These are phyloP conservation scores for Athalia cordata DNA, from an alignment of 2,888 invertebrate species.

Conservation along the genomic window DNA sequence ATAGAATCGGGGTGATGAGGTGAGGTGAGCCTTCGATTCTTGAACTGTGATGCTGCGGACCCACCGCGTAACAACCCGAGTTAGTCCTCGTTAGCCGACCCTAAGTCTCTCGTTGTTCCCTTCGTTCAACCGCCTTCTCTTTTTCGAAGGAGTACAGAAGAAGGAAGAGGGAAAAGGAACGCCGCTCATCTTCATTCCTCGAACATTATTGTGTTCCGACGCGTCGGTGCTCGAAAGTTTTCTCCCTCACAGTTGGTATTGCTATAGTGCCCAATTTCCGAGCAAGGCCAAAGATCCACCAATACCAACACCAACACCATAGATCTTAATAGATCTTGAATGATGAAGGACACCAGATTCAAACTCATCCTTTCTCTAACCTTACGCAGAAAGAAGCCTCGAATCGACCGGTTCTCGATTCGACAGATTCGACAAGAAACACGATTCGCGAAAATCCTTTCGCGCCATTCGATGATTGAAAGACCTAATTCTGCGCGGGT, in stretches of 20 bases:
- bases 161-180: background rate
- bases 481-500: background rate
- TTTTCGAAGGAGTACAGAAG: background rate
- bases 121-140: slow-evolving; percentile 13
- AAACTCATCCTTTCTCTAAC: background rate
- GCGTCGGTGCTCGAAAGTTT: too few relatives aligned
- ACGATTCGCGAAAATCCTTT: too few relatives aligned
- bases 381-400: background rate
- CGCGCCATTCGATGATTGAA: too few relatives aligned
- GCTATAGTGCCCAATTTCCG: slow-evolving; percentile 28
- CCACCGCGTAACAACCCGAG: slow-evolving; percentile 42
- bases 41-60: slow-evolving; percentile 19
- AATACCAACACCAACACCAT: background rate
- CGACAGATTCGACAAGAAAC: too few relatives aligned
- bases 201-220: background rate
- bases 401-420: slow-evolving; percentile 16
- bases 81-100: slow-evolving; percentile 42
- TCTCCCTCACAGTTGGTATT: too few relatives aligned
- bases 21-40: slow-evolving; percentile 27
- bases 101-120: slow-evolving; percentile 38
- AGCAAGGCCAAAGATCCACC: background rate
- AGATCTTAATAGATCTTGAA: background rate
- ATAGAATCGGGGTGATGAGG: slow-evolving; percentile 13
- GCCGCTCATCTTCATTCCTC: background rate
- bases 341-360: background rate